Base-by-base conservation (phyloP, 2,797 vertebrate genomes). In the Stomatorhinus walkeri region DNA sequence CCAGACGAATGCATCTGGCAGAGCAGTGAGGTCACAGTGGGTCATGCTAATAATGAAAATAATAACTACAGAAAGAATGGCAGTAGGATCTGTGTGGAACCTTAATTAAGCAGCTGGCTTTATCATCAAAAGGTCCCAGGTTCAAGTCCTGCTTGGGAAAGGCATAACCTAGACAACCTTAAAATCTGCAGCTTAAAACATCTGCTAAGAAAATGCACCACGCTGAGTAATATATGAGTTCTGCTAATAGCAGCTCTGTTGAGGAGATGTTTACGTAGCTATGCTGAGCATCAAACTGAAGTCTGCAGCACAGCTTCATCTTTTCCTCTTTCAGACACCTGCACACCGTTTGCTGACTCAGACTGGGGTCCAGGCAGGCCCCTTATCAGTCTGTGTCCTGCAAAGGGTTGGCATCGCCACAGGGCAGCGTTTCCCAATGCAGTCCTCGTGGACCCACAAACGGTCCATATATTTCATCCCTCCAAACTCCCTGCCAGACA, bases 1-100 rank as follows among this genome's bases (percentile, higher is more conserved):
- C 81, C 88, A 89, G 88, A 89, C 49, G 6, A 84, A 86, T 89
- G 49, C 48, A 61, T 85, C 56, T 89, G 59, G 51, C 52, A 59
- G 16, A 87, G 32, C n/a, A 51, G 56, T 61, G 59, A 86, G 49
- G 49, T 28, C 51, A 36, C 7, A 14, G 22, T n/a, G 85, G 85
- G n/a, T 85, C 46, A 48, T 28, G 46, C 49, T 87, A 87, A 87
- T 87, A 87, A 40, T 32, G 49, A 87, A 87, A 51, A 85, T 85
- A 85, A 85, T 85, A 32, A 56, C 85, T 56, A 19, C 28, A 51
- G 46, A 85, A 51, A 22, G 48, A 51, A 85, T 49, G 22, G 48
- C 4, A 4, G 51, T 8, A 59, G 49, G 51, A 56, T 87, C n/a
- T 28, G 52, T 87, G 22, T 54, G 85, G 24, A 56, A 56, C 22